These are phyloP conservation scores for Montipora capitata DNA, from an alignment of 92 coral and sea anemone genomes.

Conservation along the genomic window DNA sequence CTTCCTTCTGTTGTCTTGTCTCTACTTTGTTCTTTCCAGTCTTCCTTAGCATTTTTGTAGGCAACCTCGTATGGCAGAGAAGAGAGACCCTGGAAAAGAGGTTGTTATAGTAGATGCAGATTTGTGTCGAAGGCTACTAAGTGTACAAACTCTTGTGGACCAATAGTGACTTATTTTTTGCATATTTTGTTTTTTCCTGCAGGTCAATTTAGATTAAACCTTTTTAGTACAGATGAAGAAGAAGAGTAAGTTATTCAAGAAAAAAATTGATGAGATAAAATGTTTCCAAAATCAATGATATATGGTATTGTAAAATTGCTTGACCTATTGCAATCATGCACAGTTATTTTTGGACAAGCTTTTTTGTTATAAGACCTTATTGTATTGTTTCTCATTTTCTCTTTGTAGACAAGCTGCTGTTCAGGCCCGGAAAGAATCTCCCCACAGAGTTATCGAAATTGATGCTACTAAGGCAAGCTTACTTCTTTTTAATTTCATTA, in stretches of 20 bases:
- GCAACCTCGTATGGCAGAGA: too few species aligned
- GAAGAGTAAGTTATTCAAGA: conserved; percentile 85
- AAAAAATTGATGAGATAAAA: too few species aligned
- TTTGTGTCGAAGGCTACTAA: too few species aligned
- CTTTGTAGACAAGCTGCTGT: conserved; percentile 78
- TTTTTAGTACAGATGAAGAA: conserved; percentile 96
- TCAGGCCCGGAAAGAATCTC: conserved; percentile 59
- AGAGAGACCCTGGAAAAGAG: too few species aligned
- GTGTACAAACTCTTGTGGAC: too few species aligned
- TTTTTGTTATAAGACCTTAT: background rate
- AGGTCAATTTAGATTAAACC: conserved; percentile 93
- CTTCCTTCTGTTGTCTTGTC: too few species aligned
- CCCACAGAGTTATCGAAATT: conserved; percentile 84
- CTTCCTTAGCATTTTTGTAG: too few species aligned
- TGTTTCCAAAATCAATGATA: background rate
- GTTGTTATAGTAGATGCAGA: too few species aligned
- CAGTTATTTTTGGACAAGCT: background rate
- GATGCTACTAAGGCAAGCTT: conserved; percentile 93
- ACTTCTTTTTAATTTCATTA: background rate
- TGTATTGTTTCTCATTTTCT: background rate
- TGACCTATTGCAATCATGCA: too few species aligned
- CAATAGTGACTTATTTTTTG: background rate
- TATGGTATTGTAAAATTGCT: too few species aligned
- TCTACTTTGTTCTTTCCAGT: too few species aligned
- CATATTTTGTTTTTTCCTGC: conserved; percentile 7